Conservation (phyloP, 2,888 invertebrate species). For the Chrysolina oricalcia region DNA sequence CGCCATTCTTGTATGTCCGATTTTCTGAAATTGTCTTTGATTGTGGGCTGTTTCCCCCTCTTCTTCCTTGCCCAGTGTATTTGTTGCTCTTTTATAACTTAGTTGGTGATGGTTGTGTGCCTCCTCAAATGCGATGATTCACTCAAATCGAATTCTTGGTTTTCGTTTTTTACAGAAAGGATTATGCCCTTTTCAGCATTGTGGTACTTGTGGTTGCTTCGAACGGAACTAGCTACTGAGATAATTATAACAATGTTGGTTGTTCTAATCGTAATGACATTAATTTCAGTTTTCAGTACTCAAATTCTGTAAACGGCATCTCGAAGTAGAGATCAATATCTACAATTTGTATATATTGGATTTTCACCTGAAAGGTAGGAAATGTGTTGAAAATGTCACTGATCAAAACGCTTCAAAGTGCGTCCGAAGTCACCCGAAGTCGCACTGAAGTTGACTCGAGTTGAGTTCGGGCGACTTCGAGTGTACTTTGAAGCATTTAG, state of each 20-base stretch:
- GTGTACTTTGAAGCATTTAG: too few relatives aligned
- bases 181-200: constrained; percentile 63
- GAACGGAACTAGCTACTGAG: constrained; percentile 14
- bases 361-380: too few relatives aligned
- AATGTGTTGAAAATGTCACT: too few relatives aligned
- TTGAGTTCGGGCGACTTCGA: too few relatives aligned
- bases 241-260: constrained; percentile 25
- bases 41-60: constrained; percentile 9
- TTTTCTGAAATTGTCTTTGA: neutral
- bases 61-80: constrained; percentile 28
- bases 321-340: too few relatives aligned
- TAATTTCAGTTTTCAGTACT: constrained; percentile 28
- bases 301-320: too few relatives aligned
- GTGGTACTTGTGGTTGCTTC: constrained; percentile 56
- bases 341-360: too few relatives aligned
- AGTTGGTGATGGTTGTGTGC: constrained; percentile 50
- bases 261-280: constrained; percentile 34
- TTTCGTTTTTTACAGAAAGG: constrained; percentile 61
- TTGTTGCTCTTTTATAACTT: constrained; percentile 34
- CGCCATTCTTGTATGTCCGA: neutral
- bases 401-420: too few relatives aligned
- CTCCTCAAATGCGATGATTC: constrained; percentile 64
- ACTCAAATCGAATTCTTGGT: constrained; percentile 56
- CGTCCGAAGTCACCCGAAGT: too few relatives aligned
- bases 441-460: too few relatives aligned